phyloP scores from a whole-genome alignment of 92 coral and sea anemone species.

The Virgularia gustaviana region DNA sequence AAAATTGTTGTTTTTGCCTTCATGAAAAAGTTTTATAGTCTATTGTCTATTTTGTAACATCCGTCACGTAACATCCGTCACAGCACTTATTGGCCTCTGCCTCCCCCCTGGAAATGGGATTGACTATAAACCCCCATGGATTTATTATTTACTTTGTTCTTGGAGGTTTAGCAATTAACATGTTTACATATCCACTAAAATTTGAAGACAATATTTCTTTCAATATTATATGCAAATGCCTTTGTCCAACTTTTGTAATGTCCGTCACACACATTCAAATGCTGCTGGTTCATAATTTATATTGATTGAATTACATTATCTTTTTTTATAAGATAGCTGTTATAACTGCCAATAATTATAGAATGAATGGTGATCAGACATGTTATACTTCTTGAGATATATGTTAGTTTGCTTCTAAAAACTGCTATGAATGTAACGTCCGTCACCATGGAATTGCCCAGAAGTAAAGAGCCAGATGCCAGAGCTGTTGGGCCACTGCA shows the following conservation, averaged over 20 bases:
- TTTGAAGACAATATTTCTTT: background rate
- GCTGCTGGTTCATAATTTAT: background rate
- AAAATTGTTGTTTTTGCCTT: too few species aligned
- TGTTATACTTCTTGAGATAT: background rate
- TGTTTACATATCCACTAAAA: background rate
- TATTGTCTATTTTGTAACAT: background rate
- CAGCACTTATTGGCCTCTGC: background rate
- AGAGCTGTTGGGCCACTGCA: background rate
- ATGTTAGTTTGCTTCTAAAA: background rate
- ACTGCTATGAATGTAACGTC: background rate
- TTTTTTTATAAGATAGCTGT: background rate
- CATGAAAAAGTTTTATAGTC: too few species aligned
- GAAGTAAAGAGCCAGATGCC: background rate
- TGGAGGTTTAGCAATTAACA: background rate
- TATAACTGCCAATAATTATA: background rate
- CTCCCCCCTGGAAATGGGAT: background rate
- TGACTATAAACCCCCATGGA: background rate
- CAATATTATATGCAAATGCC: background rate
- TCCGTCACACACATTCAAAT: conserved; percentile 1
- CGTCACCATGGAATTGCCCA: background rate
- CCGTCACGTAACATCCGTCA: conserved; percentile 2
- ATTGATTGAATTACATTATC: background rate
- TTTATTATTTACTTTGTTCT: background rate
- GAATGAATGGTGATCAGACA: background rate
- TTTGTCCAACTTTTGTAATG: background rate